A percentile compares a stretch with the other conserved stretches of the same genome.
phyloP scores from a whole-genome alignment of 2,113 vertebrate species.

The Callocephalon fimbriatum region DNA sequence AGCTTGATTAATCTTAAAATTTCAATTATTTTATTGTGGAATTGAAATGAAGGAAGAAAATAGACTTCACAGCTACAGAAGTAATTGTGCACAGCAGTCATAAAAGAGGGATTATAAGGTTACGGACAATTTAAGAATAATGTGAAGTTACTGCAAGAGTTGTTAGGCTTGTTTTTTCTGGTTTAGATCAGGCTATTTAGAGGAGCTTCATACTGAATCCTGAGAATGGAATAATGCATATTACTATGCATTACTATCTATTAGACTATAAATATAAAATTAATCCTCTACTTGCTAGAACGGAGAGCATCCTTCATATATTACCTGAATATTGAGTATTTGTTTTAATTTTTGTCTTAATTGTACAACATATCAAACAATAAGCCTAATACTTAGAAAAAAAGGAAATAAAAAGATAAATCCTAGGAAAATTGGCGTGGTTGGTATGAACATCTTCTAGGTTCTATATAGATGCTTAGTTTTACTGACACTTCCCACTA shows the following conservation, averaged over 20 bases:
- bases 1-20: not conserved
- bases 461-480: not conserved
- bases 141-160: not conserved
- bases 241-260: not conserved
- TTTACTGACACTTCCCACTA: constrained; percentile 10
- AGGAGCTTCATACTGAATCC: not conserved
- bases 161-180: not conserved
- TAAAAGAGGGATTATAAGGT: not conserved
- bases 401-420: not conserved
- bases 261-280: not conserved
- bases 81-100: not conserved
- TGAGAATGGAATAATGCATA: not conserved
- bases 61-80: not conserved
- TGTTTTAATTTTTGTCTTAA: not conserved
- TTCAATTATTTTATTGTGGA: not conserved
- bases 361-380: not conserved
- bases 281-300: not conserved
- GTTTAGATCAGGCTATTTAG: not conserved
- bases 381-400: not conserved
- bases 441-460: not conserved
- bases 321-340: not conserved
- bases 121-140: not conserved
- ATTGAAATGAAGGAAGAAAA: not conserved
- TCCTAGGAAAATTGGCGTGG: not conserved
- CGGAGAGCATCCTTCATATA: not conserved